Base-by-base conservation (phyloP, 2,888 invertebrate genomes). In the Ophion obscuratus region DNA sequence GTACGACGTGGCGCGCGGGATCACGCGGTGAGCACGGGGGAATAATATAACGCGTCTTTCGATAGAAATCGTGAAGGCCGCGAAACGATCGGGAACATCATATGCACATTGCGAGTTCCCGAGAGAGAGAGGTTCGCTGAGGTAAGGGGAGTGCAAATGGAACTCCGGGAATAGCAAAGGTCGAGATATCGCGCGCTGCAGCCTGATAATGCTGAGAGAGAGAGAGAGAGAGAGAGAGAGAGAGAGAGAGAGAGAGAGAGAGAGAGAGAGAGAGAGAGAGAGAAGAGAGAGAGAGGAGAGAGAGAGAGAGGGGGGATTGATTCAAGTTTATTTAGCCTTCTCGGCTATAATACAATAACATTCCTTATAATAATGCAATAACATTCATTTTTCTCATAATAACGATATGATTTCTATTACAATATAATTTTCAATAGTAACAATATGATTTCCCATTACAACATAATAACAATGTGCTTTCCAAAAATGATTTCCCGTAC, bases 31-130 rank as follows among this genome's bases (percentile, higher is more conserved):
- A 53, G 40, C 53, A 11, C 6, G 57, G 71, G 64, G 64, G 31
- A 80, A 80, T 80, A 80, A 79, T 17, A 14, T 17, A 53, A 53
- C 3, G 2, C 53, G 17, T 73, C 36, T 64, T 57, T 57, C 47
- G 79, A 80, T 73, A 80, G 64, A 53, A 71, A 80, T 80, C 79
- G 71, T 71, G 36, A 73, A 73, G 64, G 71, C 79, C 71, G 53
- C 27, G n/a, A 53, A 80, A 73, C 79, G 71, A 80, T 80, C 64
- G 79, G 20, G 59, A 64, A 31, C 31, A 17, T 27, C 10, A 27
- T 27, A 75, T 75, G 40, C 17, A 66, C 14, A 14, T 53, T 17
- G 17, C 14, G 57, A 27, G 62, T 40, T 62, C 24, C 14, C 36
- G 59, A 9, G 77, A 31, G 64, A 31, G 64, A 47, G 59, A 59